Evolutionary conservation across 2,888 invertebrate genomes (phyloP).

Genomic region (Apamea epomidion): DNA sequence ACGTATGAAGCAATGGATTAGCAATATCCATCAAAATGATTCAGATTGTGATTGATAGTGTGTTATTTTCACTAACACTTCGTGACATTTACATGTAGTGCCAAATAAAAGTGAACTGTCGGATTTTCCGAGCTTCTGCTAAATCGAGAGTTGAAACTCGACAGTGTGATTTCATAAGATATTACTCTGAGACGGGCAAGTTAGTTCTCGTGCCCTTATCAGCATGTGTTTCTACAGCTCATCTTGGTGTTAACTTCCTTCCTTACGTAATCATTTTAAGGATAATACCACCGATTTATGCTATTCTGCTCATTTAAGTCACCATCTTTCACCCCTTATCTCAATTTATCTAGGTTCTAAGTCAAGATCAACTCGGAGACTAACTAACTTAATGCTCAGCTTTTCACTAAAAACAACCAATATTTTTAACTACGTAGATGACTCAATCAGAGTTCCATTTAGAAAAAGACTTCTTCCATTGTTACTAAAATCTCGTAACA

Average conservation of each 20-base stretch:
- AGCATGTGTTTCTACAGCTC: background rate
- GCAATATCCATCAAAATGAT: no score
- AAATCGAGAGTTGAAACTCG: no score
- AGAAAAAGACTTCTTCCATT: slow-evolving; percentile 11
- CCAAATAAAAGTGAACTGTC: no score
- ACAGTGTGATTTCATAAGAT: no score
- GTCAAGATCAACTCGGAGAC: background rate
- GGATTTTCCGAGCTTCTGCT: no score
- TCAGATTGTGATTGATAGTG: no score
- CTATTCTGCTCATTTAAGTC: background rate
- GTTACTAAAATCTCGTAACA: slow-evolving; percentile 12
- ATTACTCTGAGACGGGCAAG: no score
- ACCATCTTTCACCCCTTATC: no score
- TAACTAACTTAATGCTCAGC: background rate
- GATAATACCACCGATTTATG: background rate
- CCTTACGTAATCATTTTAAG: background rate
- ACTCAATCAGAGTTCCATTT: slow-evolving; percentile 26
- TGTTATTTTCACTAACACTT: no score
- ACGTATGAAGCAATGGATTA: no score
- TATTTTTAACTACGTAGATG: background rate
- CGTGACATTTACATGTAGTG: no score
- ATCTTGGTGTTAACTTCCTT: background rate
- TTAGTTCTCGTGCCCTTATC: background rate
- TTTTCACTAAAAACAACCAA: background rate
- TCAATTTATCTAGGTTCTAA: background rate